These are phyloP conservation scores for Lophius americanus DNA, from an alignment of 2,797 vertebrate species.

Conservation along the genomic window DNA sequence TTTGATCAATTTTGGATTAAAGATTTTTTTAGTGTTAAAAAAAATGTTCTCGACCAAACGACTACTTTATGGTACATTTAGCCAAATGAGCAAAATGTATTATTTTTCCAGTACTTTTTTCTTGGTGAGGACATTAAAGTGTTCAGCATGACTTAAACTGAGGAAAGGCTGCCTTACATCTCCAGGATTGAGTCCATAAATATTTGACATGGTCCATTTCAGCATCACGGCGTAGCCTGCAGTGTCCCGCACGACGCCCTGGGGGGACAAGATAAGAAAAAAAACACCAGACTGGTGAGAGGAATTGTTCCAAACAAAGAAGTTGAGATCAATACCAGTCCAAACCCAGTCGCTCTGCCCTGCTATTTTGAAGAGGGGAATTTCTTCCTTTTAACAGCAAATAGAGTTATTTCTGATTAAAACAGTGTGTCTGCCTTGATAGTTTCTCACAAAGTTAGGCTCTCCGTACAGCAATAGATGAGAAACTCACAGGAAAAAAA, in stretches of 20 bases:
- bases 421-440: neutral
- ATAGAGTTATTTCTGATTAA: conserved; percentile 2
- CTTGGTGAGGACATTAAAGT: neutral
- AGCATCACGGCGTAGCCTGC: conserved; percentile 96
- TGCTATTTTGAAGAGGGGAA: neutral
- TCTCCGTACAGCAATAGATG: conserved; percentile 10
- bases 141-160: conserved; percentile 10
- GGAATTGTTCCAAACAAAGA: conserved; percentile 11
- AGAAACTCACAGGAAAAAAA: conserved; percentile 13
- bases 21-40: too few relatives aligned
- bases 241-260: conserved; percentile 94
- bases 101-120: too few relatives aligned
- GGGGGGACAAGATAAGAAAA: conserved; percentile 46
- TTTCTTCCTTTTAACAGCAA: neutral
- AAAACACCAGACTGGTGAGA: conserved; percentile 38
- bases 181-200: conserved; percentile 92
- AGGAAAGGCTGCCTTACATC: conserved; percentile 84
- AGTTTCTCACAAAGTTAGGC: conserved; percentile 17
- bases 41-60: too few relatives aligned
- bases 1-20: too few relatives aligned
- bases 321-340: conserved; percentile 24
- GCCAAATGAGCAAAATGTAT: too few relatives aligned
- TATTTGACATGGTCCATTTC: conserved; percentile 96
- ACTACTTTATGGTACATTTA: too few relatives aligned
- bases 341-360: conserved; percentile 5